A percentile compares a stretch with the other conserved stretches of the same genome.
Evolutionary conservation across 2,113 vertebrate genomes (phyloP).

Genomic region (Zosterops hypoxanthus): DNA sequence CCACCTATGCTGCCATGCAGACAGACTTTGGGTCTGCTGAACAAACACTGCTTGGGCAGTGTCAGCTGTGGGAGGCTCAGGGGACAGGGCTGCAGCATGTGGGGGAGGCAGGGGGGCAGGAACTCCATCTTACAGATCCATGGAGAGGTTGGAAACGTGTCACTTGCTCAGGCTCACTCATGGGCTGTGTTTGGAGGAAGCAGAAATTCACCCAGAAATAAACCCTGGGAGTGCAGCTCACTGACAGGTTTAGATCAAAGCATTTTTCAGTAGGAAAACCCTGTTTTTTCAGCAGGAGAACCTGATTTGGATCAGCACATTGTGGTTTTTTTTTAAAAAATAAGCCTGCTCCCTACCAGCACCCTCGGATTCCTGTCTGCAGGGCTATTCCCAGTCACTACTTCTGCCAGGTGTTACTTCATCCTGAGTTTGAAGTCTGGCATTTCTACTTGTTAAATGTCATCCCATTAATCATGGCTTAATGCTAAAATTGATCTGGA

Average conservation of each 20-base stretch:
- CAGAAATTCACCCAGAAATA: background rate
- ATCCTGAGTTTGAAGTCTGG: background rate
- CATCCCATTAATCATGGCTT: background rate
- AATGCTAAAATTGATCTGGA: background rate
- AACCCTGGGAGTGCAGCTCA: background rate
- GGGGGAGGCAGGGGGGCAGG: background rate
- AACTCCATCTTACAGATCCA: background rate
- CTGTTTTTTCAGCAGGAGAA: background rate
- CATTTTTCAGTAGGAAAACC: background rate
- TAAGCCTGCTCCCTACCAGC: background rate
- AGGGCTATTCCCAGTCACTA: background rate
- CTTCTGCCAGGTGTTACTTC: background rate
- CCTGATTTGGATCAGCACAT: background rate
- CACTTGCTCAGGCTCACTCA: accelerated
- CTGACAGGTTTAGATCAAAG: background rate
- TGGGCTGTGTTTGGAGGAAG: background rate
- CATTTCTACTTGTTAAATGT: background rate
- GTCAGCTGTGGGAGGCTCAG: background rate
- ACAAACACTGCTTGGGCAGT: background rate
- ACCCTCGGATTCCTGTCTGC: background rate
- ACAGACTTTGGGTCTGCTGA: background rate
- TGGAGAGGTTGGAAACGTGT: background rate
- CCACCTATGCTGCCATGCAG: background rate
- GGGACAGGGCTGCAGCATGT: background rate
- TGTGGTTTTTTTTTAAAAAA: background rate